Evolutionary conservation across 2,797 vertebrate species (phyloP), one percentile per base, ranked within the genome.

Genomic region (Sebastes miniatus): DNA sequence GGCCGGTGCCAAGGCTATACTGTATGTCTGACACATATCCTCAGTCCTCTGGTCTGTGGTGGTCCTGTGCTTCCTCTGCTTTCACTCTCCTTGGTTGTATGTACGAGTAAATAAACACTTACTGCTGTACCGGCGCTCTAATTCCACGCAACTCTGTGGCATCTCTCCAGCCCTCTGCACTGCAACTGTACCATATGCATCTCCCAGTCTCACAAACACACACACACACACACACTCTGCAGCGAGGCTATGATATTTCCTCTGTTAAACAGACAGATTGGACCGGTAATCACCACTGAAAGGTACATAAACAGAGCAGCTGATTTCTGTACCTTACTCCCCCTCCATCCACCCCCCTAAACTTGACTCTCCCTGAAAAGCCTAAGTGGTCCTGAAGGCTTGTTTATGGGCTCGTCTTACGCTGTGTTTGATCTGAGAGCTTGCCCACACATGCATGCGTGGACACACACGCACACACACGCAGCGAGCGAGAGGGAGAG

Each of bases 361-460:
- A 93, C 90, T 89, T 22, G 64, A 84, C 77, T 90, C 83, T 86
- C 90, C 84, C 87, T 86, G 80, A 77, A 91, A 94, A 85, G 2
- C 83, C 89, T 97, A 96, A 97, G 90, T 97, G 95, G 85, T 95
- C 96, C 94, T 97, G 96, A 98, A 97, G 90, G 95, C 79, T 95
- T 97, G 96, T 97, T 93, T 97, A 96, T 93, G 93, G 89, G 95
- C 92, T 97, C 94, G 88, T 95, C 95, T 97, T 97, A 95, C 94
- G 94, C 89, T 81, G 92, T 71, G 95, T 96, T 97, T 97, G 96
- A 97, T 96, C 95, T 96, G 88, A 90, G 84, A 79, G 83, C 77
- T 76, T 88, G 88, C 91, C 89, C 93, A 91, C 91, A 91, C 91
- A 92, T 92, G 88, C 94, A 93, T 93, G 94, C 91, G 85, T 92